These are phyloP conservation scores for Cataglyphis rosenhaueri DNA, from an alignment of 2,888 invertebrate species.

Conservation along the genomic window DNA sequence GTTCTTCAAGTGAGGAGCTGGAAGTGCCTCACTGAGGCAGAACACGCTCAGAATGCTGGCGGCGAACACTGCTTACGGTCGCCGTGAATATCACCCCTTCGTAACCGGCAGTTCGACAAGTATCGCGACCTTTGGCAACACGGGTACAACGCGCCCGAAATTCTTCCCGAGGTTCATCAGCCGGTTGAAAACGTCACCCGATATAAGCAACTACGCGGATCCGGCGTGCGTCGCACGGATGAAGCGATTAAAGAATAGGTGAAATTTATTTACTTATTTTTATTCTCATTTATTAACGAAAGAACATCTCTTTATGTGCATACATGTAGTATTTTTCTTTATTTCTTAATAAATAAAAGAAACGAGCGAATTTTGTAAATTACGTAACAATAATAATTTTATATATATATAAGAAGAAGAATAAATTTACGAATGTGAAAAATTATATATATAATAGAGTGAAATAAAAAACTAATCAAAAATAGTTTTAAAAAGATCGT, in stretches of 20 bases:
- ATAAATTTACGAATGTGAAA: background rate
- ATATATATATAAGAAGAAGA: background rate
- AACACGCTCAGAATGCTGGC: slow-evolving; percentile 75
- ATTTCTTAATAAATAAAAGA: too few relatives aligned
- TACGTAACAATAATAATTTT: too few relatives aligned
- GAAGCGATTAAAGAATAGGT: slow-evolving; percentile 79
- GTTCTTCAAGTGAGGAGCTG: slow-evolving; percentile 40
- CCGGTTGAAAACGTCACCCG: slow-evolving; percentile 67
- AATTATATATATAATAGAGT: background rate
- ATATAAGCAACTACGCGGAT: slow-evolving; percentile 66
- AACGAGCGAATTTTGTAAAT: too few relatives aligned
- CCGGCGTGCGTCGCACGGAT: slow-evolving; percentile 68
- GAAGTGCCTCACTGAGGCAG: slow-evolving; percentile 14
- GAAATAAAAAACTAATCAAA: background rate
- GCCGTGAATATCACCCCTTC: slow-evolving; percentile 66
- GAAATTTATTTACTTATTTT: slow-evolving; percentile 50
- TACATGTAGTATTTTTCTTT: background rate
- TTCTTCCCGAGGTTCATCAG: slow-evolving; percentile 65
- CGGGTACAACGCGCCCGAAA: slow-evolving; percentile 66
- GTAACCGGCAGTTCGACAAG: slow-evolving; percentile 66
- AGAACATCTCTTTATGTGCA: background rate
- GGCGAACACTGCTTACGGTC: slow-evolving; percentile 72
- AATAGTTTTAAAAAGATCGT: background rate
- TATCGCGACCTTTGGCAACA: slow-evolving; percentile 56
- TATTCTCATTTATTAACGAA: background rate